These are phyloP conservation scores for Arenaria interpres DNA, from an alignment of 2,113 vertebrate species.

Conservation along the genomic window DNA sequence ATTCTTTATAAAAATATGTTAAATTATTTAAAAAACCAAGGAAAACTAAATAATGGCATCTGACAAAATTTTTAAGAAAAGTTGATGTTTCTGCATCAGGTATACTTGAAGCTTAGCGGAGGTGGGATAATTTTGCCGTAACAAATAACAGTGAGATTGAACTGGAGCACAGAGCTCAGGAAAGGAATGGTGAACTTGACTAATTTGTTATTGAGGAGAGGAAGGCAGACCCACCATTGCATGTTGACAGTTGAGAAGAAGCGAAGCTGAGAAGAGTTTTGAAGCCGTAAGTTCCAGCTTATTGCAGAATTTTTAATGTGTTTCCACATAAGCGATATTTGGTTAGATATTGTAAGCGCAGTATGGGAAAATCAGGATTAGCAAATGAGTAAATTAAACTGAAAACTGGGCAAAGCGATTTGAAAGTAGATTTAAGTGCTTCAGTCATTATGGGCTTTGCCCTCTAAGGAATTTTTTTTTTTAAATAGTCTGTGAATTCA, in stretches of 20 bases:
- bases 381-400: constrained; percentile 26
- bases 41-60: not conserved
- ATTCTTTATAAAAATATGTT: not conserved
- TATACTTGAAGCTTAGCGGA: not conserved
- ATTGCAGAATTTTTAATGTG: not conserved
- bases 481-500: not conserved
- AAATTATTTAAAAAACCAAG: not conserved
- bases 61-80: not conserved
- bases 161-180: not conserved
- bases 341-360: not conserved
- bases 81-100: not conserved
- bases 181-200: fast-evolving
- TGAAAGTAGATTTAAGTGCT: not conserved
- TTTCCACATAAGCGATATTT: not conserved
- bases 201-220: not conserved
- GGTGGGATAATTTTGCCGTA: not conserved
- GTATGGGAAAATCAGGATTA: constrained; percentile 2
- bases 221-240: not conserved
- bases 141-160: not conserved
- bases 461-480: not conserved
- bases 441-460: not conserved
- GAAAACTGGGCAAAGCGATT: not conserved
- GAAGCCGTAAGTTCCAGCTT: not conserved
- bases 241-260: not conserved
- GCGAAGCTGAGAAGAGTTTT: not conserved